phyloP scores from a whole-genome alignment of 1,140 invertebrate species.

The Paramacrobiotus metropolitanus region DNA sequence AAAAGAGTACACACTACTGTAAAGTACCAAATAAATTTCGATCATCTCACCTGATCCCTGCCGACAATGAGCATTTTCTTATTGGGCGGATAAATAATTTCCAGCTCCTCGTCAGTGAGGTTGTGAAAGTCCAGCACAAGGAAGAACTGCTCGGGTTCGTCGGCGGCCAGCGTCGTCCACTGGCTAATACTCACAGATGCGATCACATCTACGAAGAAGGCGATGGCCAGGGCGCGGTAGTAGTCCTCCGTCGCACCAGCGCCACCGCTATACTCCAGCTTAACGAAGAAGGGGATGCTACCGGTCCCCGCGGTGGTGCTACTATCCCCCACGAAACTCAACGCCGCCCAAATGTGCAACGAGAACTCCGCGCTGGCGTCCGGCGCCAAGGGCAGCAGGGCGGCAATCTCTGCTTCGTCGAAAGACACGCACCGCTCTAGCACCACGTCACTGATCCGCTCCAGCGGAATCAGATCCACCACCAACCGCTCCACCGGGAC shows the following conservation, averaged over 20 bases:
- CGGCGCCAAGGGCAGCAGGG: neutral
- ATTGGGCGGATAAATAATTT: neutral
- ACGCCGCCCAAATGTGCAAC: neutral
- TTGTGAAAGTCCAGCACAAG: neutral
- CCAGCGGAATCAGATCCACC: neutral
- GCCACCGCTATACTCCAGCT: neutral
- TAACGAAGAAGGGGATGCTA: neutral
- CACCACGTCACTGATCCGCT: neutral
- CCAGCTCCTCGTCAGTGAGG: neutral
- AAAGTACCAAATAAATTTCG: no score
- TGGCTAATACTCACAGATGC: neutral
- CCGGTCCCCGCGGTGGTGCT: neutral
- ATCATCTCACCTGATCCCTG: neutral
- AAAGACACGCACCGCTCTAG: neutral
- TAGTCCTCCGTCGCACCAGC: neutral
- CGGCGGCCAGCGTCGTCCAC: neutral
- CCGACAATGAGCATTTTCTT: conserved; percentile 3
- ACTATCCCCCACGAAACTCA: neutral
- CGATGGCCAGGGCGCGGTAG: neutral
- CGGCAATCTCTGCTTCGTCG: neutral
- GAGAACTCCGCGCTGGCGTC: neutral
- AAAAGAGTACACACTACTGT: no score
- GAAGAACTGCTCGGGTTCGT: neutral
- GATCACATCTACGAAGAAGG: neutral
- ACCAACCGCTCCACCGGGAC: neutral